Evolutionary conservation across 2,113 vertebrate genomes (phyloP).

Genomic region (Dolichotis patagonum): DNA sequence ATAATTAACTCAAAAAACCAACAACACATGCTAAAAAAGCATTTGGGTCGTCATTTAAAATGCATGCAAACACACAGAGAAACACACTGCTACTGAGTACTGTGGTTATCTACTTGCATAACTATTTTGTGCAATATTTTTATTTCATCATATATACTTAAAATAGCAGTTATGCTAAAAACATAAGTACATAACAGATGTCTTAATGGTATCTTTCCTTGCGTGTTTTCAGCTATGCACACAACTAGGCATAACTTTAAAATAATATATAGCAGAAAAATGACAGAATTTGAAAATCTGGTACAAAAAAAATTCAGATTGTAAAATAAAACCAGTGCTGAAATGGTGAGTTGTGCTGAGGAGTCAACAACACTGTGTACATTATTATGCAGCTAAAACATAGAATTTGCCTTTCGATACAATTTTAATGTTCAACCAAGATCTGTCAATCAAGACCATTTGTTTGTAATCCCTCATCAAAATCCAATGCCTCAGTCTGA

Average conservation of each 20-base stretch:
- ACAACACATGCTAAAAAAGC: neutral
- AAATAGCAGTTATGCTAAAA: constrained; percentile 50
- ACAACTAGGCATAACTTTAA: constrained; percentile 41
- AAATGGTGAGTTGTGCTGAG: neutral
- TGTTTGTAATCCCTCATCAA: constrained; percentile 84
- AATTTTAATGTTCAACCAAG: constrained; percentile 81
- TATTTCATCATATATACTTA: constrained; percentile 21
- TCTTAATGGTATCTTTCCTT: neutral
- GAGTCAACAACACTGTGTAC: constrained; percentile 59
- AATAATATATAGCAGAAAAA: constrained; percentile 35
- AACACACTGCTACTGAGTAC: neutral
- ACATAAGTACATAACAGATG: neutral
- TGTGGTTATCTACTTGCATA: neutral
- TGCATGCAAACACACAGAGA: neutral
- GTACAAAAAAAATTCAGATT: constrained; percentile 53
- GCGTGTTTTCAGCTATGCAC: neutral
- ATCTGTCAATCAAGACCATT: constrained; percentile 84
- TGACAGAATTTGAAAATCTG: constrained; percentile 38
- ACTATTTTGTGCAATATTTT: neutral
- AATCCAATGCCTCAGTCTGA: constrained; percentile 75
- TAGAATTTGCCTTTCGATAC: constrained; percentile 66
- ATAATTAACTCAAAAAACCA: constrained; percentile 2
- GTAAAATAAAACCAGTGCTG: constrained; percentile 32
- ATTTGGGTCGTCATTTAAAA: neutral
- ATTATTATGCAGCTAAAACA: constrained; percentile 67